These are phyloP conservation scores for Telmatherina bonti DNA, from an alignment of 2,797 vertebrate species.

Conservation along the genomic window DNA sequence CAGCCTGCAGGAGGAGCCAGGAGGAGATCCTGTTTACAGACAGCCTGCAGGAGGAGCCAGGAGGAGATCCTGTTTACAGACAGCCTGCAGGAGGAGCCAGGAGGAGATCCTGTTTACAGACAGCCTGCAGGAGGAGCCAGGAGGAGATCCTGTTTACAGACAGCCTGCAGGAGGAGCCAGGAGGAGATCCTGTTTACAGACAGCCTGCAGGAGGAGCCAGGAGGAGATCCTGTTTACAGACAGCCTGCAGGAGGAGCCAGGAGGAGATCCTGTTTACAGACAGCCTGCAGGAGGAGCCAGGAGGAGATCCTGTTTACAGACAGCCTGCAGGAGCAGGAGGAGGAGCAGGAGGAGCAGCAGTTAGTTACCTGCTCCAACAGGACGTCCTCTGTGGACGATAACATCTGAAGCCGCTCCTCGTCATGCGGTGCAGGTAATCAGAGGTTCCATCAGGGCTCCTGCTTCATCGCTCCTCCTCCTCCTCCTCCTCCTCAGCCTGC, in stretches of 20 bases:
- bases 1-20: background rate
- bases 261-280: too few species aligned
- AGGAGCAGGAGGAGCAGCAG: too few species aligned
- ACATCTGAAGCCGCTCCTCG: slow-evolving; percentile 38
- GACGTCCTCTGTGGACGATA: slow-evolving; percentile 34
- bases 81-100: background rate
- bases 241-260: background rate
- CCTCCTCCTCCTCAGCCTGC: background rate
- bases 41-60: background rate
- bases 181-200: too few species aligned
- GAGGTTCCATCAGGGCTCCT: slow-evolving; percentile 39
- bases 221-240: too few species aligned
- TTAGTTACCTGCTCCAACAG: slow-evolving; percentile 37
- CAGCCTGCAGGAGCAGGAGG: slow-evolving; percentile 13
- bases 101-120: too few species aligned
- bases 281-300: background rate
- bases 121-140: background rate
- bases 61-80: too few species aligned
- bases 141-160: too few species aligned
- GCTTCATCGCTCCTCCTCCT: background rate
- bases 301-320: slow-evolving; percentile 25
- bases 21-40: too few species aligned
- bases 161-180: background rate
- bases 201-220: background rate
- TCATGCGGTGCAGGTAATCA: slow-evolving; percentile 51